Evolutionary conservation across 1,140 invertebrate species (phyloP), one percentile per base, ranked within the genome.

Genomic region (Drosophila tristis): DNA sequence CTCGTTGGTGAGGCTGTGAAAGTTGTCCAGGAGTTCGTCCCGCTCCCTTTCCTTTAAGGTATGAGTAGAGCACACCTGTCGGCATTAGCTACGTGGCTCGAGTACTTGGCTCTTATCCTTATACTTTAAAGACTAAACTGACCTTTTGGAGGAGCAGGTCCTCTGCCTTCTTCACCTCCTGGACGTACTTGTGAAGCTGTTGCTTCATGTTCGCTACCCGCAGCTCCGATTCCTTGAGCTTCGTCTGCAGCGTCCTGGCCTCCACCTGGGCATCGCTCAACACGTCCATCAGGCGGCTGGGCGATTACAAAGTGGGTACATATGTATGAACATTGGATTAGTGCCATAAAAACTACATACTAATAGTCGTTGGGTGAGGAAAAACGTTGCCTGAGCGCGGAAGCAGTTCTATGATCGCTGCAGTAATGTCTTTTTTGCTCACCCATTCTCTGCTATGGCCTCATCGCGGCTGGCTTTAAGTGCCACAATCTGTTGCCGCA

Each of bases 171-270:
- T 94, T 93, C 6, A 95, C 94, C 91, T 95, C 94, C 63, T 93
- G 93, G 0, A 95, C 94, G 72, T 95, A 95, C 64, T 94, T 94
- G 71, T 95, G 94, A 51, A 95, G 79, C 82, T 95, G 94, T 53
- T 93, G 91, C 79, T 95, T 95, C 50, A 95, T 90, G 67, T 94
- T 93, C 47, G 93, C 93, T 2, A 94, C 93, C 91, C 95, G 94
- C 49, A 92, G 91, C 20, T 93, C 93, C 4, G 93, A 92, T 0
- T 93, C 79, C 60, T 94, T 94, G 5, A 95, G 90, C 66, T 94
- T 94, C 35, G 92, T 92, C 11, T 93, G 92, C 39, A 93, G 65
- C 2, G 91, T 92, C 26, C 93, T 91, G 13, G 92, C 76, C 59
- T 95, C 94, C 63, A 93, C 90, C 60, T 84, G 78, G 45, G 48